Evolutionary conservation across 1,140 invertebrate species (phyloP).

Genomic region (Drosophila subobscura): DNA sequence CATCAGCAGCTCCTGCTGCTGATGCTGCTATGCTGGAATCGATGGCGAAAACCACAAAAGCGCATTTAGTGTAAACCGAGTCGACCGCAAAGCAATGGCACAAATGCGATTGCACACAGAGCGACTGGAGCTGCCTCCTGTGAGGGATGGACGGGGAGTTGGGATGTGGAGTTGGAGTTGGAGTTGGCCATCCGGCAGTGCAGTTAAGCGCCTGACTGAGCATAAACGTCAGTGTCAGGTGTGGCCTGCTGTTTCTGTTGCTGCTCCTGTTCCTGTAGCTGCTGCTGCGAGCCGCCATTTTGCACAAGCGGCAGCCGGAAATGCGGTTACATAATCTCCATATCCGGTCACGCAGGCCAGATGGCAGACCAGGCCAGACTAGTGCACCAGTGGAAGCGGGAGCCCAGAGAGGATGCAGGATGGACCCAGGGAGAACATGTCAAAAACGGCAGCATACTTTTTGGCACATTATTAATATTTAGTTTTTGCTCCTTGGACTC

Average conservation of each 20-base stretch:
- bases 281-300: slow-evolving; percentile 36
- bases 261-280: slow-evolving; percentile 32
- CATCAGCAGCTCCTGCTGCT: neutral
- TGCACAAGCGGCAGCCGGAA: slow-evolving; percentile 55
- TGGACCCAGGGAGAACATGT: slow-evolving; percentile 8
- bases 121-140: neutral
- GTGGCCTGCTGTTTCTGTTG: slow-evolving; percentile 37
- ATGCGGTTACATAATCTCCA: slow-evolving; percentile 76
- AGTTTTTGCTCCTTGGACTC: slow-evolving; percentile 14
- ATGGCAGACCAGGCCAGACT: slow-evolving; percentile 5
- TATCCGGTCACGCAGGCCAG: slow-evolving; percentile 29
- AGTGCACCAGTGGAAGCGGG: neutral
- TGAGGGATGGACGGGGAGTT: neutral
- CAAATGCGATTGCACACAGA: slow-evolving; percentile 49
- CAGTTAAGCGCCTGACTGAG: slow-evolving; percentile 51
- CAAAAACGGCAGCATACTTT: slow-evolving; percentile 64
- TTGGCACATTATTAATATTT: slow-evolving; percentile 69
- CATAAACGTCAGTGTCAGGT: slow-evolving; percentile 63
- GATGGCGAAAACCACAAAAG: slow-evolving; percentile 67
- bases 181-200: slow-evolving; percentile 9
- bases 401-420: neutral
- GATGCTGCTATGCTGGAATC: neutral
- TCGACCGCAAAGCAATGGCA: slow-evolving; percentile 75
- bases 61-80: slow-evolving; percentile 77
- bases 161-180: neutral